Evolutionary conservation across 2,888 invertebrate genomes (phyloP).

Genomic region (Tridacna crocea): DNA sequence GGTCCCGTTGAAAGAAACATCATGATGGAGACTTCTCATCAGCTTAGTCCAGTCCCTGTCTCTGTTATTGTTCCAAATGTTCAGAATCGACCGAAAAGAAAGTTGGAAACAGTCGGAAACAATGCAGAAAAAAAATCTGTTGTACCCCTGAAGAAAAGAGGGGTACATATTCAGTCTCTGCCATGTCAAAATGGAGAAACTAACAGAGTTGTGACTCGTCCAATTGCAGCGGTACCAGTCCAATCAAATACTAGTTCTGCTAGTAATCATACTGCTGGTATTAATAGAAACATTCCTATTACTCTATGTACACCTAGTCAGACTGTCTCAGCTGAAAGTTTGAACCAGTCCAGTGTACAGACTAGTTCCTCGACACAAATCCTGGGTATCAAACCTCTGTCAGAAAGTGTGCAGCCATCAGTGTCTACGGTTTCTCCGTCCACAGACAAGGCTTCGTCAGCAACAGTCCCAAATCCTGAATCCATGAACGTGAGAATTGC

Average conservation of each 20-base stretch:
- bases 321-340: background rate
- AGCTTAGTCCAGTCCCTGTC: constrained; percentile 31
- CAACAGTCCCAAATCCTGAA: background rate
- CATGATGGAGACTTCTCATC: background rate
- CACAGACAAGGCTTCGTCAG: constrained; percentile 13
- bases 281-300: background rate
- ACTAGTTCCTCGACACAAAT: constrained; percentile 11
- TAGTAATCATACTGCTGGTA: background rate
- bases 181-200: background rate
- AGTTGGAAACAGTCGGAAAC: background rate
- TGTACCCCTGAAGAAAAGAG: background rate
- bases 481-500: constrained; percentile 15
- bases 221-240: background rate
- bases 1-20: constrained; percentile 39
- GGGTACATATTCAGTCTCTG: background rate
- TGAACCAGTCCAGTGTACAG: background rate
- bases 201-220: too few relatives aligned
- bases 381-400: constrained; percentile 36
- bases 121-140: background rate
- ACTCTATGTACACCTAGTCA: background rate
- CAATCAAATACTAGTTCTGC: background rate
- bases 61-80: constrained; percentile 65
- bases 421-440: background rate
- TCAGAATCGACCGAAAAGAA: background rate
- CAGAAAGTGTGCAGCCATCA: background rate